Evolutionary conservation across 2,113 vertebrate species (phyloP), one percentile per base, ranked within the genome.

Genomic region (Dryoscopus gambensis): DNA sequence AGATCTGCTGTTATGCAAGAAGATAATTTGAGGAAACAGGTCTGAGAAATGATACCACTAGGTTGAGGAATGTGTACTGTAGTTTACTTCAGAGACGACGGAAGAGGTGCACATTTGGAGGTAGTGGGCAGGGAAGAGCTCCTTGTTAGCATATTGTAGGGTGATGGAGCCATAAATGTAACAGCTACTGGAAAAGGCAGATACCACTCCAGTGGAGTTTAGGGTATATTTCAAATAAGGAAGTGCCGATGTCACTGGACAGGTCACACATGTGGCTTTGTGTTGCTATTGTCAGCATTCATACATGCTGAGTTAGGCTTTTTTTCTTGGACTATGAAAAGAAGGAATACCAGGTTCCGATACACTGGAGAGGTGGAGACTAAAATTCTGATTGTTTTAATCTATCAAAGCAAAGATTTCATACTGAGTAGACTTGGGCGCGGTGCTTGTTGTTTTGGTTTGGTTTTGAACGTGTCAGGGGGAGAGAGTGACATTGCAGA

Each of bases 251-350:
- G 37, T 56, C 3, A 5, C 20, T 31, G 37, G 22, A 3, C 23
- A 22, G 40, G 28, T 64, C 13, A 15, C 10, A 52, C 6, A 6
- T 16, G 10, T 21, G 53, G 10, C 15, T 78, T 78, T 79, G n/a
- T 79, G 22, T 52, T 84, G 13, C 60, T 59, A 2, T 67, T 93
- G 30, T 84, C 6, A 24, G 63, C 28, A 62, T 0, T 65, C 3
- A 1, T 18, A 39, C 1, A 0, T 71, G 35, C 15, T 56, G 14
- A 49, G 30, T 42, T 87, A 46, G 30, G 4, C 24, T 25, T 64
- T 1, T 20, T 49, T 92, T 52, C 90, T 83, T 73, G 9, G 60
- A 8, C 8, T 8, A 6, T 30, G 5, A 39, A 11, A 69, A 50
- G 73, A 53, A 63, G 47, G n/a, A 77, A 13, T 71, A 57, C 3